Evolutionary conservation across 2,888 invertebrate genomes (phyloP), one percentile per base, ranked within the genome.

Genomic region (Andrena bicolor): DNA sequence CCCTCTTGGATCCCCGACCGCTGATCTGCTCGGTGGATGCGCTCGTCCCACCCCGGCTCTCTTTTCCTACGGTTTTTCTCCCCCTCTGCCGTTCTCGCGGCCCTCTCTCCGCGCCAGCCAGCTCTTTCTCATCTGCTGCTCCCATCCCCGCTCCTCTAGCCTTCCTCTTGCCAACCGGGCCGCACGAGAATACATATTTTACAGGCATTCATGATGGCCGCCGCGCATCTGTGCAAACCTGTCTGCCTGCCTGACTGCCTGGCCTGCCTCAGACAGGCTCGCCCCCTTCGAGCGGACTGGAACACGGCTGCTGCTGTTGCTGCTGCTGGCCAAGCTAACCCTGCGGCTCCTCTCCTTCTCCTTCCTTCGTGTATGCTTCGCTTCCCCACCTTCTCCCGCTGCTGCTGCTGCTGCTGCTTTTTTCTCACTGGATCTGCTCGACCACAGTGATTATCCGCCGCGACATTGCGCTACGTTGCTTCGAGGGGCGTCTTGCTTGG

Each of bases 151-250:
- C 76, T 66, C 71, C 69, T 83, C 56, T 78, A 30, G 60, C 73
- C 77, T 64, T 64, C 81, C 81, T 75, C 76, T 84, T 81, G 75
- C 88, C 88, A 83, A 83, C 85, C 85, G 86, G 89, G 83, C 85
- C 84, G 86, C 90, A 88, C 88, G 88, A 90, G 92, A 93, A 93
- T 93, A 94, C 93, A 94, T 94, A 94, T 94, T 94, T 94, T 91
- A 94, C 93, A 91, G 92, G 90, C 93, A 93, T 93, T 93, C 94
- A 94, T 94, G 93, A 94, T 94, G 94, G 94, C 94, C 93, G 94
- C 94, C 93, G 92, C 91, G 92, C 93, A 93, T 93, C 93, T 93
- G 93, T 92, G 92, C 91, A 91, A 92, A 93, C 93, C 92, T 92
- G 93, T 92, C 92, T 91, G 90, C 86, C 86, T 82, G 75, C 86